Evolutionary conservation across 2,888 invertebrate species (phyloP), one percentile per base, ranked within the genome.

Genomic region (Pandemis heparana): DNA sequence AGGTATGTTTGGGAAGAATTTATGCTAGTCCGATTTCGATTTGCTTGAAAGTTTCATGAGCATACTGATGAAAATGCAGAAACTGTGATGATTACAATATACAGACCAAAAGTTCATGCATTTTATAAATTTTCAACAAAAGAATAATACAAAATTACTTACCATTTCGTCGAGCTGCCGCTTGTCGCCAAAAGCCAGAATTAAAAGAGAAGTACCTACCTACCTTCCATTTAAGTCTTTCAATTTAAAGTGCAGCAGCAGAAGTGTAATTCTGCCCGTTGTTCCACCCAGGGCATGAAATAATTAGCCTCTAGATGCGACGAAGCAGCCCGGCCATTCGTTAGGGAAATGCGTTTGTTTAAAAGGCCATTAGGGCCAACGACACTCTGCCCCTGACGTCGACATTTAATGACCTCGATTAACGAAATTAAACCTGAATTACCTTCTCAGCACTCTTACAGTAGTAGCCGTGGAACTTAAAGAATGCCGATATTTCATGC

Each of bases 331-430:
- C 77, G 78, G 75, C 78, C 78, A 78, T 81, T 81, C 79, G 81
- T 82, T 83, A 83, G 77, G 71, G 76, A 77, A 76, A 83, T 79
- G 80, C 77, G 80, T 78, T 77, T 78, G 80, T 82, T 75, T 70
- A 80, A 81, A 82, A 82, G 78, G 78, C 81, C 79, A 82, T 86
- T 85, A 83, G 79, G 79, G 77, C 76, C 78, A 81, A 79, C 78
- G 79, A 78, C 77, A 78, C 76, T 74, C 78, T 75, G 76, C 79
- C 78, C 79, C 80, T 83, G 84, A 84, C 80, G 82, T 74, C 78
- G 79, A 77, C 78, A 79, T 78, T 79, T 85, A 85, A 85, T 83
- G 81, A 78, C 79, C 81, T 76, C 80, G 81, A 83, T 86, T 86
- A 83, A 82, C 80, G 78, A 77, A 84, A 83, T 83, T 81, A 83